Evolutionary conservation across 2,888 invertebrate genomes (phyloP), one percentile per base, ranked within the genome.

Genomic region (Chydorus sphaericus): DNA sequence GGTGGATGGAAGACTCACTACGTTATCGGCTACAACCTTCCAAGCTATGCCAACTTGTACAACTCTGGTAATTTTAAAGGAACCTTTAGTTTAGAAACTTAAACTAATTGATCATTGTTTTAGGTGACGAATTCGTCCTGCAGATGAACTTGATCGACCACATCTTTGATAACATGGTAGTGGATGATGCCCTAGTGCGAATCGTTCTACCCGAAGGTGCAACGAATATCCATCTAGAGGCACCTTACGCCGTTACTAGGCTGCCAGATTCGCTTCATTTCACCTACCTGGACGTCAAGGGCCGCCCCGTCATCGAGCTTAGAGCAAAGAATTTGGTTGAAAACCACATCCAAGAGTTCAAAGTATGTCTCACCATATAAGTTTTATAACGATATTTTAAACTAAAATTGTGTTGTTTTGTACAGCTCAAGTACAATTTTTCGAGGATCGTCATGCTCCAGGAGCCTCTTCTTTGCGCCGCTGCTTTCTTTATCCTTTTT

Each of bases 1-100:
- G 98, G 98, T 56, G 98, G 98, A 14, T 99, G 98, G 98, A 90
- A 88, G 70, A 96, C 94, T 8, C 89, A 91, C 63, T 99, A 99
- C 71, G 85, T 85, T 39, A 76, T 98, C 49, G 98, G 98, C 3
- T 94, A 96, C 74, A 96, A 93, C 73, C 85, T 98, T 0, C 97
- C 98, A 3, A 91, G 93, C 62, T 93, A 93, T 68, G 94, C 96
- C 67, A 96, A 96, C 71, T 75, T 98, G 29, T 94, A 79, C 69
- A 83, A 84, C 62, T 77, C 78, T 59, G 85, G 84, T 59, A 64
- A 38, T 30, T 11, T 55, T 30, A 44, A 6, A 26, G 23, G 4
- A n/a, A 6, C 4, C 16, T 6, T 14, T 11, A 6, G 7, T 14
- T 16, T 54, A 20, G 10, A 49, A 54, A 14, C 54, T 44, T 57